Base-by-base conservation (phyloP, 2,113 vertebrate species). In the Anthoscopus minutus region DNA sequence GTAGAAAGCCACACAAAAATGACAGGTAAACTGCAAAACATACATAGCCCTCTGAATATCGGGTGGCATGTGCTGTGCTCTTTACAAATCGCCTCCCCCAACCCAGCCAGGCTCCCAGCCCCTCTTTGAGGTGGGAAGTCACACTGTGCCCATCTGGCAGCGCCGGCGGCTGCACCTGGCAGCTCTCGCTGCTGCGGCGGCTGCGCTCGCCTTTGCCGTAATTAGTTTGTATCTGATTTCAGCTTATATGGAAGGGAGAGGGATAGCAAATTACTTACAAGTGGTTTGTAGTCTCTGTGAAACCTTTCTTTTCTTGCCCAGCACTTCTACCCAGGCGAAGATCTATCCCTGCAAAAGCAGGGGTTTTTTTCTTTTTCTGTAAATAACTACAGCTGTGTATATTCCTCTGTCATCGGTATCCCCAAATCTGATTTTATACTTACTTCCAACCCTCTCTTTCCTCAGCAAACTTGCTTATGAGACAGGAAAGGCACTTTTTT, bases 121-220 rank as follows among this genome's bases (percentile, higher is more conserved):
- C 42, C 88, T 71, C 67, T 88, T 3, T 48, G 86, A 37, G 66
- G 57, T n/a, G 6, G 1, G n/a, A 6, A 94, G 44, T 86, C 93
- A 69, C 88, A 78, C 88, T 92, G 92, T 77, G 95, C 86, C 89
- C 94, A 94, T 94, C 93, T 95, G 94, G 88, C 76, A 74, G 27
- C 16, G 74, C 84, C 74, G 7, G 45, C 50, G 72, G 83, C 94
- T 57, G 86, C 4, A 88, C 93, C 89, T 95, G 90, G 83, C 82
- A 44, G 69, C 80, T 78, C 35, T 92, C 15, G 50, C 80, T 60
- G 93, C 74, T 53, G 72, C 70, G 6, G 73, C 3, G 50, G 45
- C 91, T 58, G 40, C 4, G 1, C 81, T 71, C 3, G 0, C 47
- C 51, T 92, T 86, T 81, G 91, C 79, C 1, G 28, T 77, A 81